phyloP scores from a whole-genome alignment of 2,888 invertebrate genomes.

The Drosophila subquinaria region DNA sequence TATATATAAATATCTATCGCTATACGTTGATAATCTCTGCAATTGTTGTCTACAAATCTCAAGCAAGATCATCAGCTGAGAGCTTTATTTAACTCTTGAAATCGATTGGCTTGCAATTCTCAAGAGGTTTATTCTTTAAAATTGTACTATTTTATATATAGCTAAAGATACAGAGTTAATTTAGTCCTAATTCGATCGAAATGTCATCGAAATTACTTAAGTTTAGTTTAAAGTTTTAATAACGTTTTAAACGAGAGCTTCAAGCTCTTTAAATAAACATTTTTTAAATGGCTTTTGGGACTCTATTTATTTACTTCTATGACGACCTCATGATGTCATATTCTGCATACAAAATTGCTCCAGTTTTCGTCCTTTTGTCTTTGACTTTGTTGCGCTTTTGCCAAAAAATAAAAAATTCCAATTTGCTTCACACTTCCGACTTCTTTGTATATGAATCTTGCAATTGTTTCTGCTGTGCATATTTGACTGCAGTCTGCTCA shows the following conservation, averaged over 20 bases:
- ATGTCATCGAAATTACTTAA: too few species aligned
- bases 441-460: slow-evolving; percentile 24
- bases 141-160: too few species aligned
- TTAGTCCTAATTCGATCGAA: too few species aligned
- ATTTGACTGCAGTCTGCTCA: slow-evolving; percentile 45
- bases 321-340: slow-evolving; percentile 42
- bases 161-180: too few species aligned
- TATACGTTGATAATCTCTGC: slow-evolving; percentile 15
- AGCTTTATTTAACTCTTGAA: slow-evolving; percentile 3
- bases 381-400: slow-evolving; percentile 56
- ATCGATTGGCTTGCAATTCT: slow-evolving; percentile 4
- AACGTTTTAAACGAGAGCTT: too few species aligned
- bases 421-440: slow-evolving; percentile 57
- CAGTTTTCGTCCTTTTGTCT: slow-evolving; percentile 51
- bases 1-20: neutral
- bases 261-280: neutral
- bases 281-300: neutral
- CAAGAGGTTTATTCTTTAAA: slow-evolving; percentile 12
- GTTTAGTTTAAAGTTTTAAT: too few species aligned
- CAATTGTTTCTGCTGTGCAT: slow-evolving; percentile 37
- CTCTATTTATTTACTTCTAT: neutral
- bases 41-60: slow-evolving; percentile 17
- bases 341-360: slow-evolving; percentile 39
- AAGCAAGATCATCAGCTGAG: neutral
- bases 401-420: slow-evolving; percentile 36